These are phyloP conservation scores for Enteromius trimaculatus DNA, from an alignment of 2,797 vertebrate genomes.

Conservation along the genomic window DNA sequence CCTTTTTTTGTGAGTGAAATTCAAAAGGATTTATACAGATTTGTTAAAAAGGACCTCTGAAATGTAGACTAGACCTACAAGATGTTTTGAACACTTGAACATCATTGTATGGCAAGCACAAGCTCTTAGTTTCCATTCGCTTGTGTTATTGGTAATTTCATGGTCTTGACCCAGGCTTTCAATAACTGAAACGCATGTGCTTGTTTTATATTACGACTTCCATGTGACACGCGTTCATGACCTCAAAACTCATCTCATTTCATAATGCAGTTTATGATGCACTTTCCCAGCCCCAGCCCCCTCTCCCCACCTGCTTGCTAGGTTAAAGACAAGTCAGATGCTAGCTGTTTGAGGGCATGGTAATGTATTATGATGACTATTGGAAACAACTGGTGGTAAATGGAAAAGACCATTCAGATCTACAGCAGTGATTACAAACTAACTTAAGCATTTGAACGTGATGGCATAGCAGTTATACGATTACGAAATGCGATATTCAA, in stretches of 20 bases:
- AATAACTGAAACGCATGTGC: constrained; percentile 35
- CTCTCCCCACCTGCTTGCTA: constrained; percentile 8
- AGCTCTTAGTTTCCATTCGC: constrained; percentile 7
- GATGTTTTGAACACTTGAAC: constrained; percentile 7
- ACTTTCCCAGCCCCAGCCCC: not conserved
- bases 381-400: constrained; percentile 34
- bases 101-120: constrained; percentile 14
- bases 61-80: constrained; percentile 1
- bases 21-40: not conserved
- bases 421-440: constrained; percentile 10
- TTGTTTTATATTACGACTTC: constrained; percentile 42
- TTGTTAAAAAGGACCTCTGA: not conserved
- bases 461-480: not conserved
- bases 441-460: not conserved
- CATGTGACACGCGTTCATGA: constrained; percentile 44
- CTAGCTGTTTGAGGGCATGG: constrained; percentile 14
- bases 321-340: constrained; percentile 35
- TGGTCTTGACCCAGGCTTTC: constrained; percentile 43
- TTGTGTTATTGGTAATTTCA: constrained; percentile 40
- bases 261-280: constrained; percentile 49
- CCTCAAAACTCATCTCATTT: constrained; percentile 49
- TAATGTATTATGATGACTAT: constrained; percentile 20
- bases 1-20: not conserved
- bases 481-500: not conserved
- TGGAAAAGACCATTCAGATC: constrained; percentile 17